Evolutionary conservation across 2,797 vertebrate species (phyloP).

Genomic region (Ctenosaura bakeri): DNA sequence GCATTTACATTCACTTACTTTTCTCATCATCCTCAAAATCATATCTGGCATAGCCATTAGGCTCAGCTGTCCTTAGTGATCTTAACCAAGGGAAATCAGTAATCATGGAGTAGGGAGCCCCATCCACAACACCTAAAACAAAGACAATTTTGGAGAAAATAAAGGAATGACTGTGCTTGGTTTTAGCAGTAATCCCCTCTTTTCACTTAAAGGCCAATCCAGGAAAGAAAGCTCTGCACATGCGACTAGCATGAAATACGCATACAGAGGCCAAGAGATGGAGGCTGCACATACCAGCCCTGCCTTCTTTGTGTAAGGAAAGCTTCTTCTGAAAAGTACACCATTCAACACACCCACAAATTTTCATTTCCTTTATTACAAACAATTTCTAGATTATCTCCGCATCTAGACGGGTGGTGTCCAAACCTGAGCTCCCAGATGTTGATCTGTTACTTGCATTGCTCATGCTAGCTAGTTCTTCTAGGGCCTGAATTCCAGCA

Average conservation of each 20-base stretch:
- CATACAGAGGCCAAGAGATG: neutral
- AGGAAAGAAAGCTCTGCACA: neutral
- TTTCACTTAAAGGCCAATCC: neutral
- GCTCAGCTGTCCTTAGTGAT: slow-evolving; percentile 92
- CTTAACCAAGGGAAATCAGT: slow-evolving; percentile 98
- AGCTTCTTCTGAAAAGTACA: neutral
- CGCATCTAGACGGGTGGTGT: neutral
- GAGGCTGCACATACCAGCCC: neutral
- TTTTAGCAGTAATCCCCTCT: neutral
- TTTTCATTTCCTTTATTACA: neutral
- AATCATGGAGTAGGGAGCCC: slow-evolving; percentile 96
- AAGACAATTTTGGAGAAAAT: slow-evolving; percentile 14
- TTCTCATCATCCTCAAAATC: slow-evolving; percentile 98
- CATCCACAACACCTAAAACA: slow-evolving; percentile 89
- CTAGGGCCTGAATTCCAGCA: too few species aligned
- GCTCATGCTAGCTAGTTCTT: too few species aligned
- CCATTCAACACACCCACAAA: neutral
- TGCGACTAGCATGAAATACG: neutral
- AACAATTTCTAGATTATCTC: neutral
- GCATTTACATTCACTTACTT: slow-evolving; percentile 86
- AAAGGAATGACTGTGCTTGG: neutral
- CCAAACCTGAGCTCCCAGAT: neutral
- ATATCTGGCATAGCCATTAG: slow-evolving; percentile 95
- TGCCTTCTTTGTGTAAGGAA: neutral
- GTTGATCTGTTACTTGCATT: neutral